Conservation (phyloP, 2,113 vertebrate species). For the Clupea harengus region DNA sequence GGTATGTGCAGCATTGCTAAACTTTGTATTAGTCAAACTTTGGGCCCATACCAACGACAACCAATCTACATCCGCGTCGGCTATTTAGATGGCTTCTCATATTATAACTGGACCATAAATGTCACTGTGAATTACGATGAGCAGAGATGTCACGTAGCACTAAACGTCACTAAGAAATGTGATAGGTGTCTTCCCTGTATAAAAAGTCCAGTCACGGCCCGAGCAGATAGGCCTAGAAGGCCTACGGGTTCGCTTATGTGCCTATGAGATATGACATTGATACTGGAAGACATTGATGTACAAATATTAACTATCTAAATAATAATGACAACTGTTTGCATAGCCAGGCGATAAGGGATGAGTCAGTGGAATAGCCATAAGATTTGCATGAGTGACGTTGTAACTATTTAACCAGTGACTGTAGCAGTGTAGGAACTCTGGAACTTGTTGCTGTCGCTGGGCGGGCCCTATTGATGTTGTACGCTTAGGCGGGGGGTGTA, state of each 20-base stretch:
- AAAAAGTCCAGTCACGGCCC: not conserved
- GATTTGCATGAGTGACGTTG: slow-evolving; percentile 28
- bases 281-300: not conserved
- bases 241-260: not conserved
- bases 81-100: not conserved
- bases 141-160: not conserved
- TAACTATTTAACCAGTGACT: slow-evolving; percentile 28
- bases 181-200: not conserved
- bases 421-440: slow-evolving; percentile 22
- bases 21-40: too few species aligned
- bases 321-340: not conserved
- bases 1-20: not conserved
- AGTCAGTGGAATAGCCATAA: not conserved
- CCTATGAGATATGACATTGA: not conserved
- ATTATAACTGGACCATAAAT: not conserved
- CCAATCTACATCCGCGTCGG: not conserved
- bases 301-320: not conserved
- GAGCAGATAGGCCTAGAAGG: not conserved
- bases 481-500: slow-evolving; percentile 57
- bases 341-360: not conserved
- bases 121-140: not conserved
- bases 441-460: slow-evolving; percentile 66
- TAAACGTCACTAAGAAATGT: not conserved
- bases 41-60: too few species aligned
- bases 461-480: slow-evolving; percentile 64